Evolutionary conservation across 2,113 vertebrate genomes (phyloP), one percentile per base, ranked within the genome.

Genomic region (Tachuris rubrigastra): DNA sequence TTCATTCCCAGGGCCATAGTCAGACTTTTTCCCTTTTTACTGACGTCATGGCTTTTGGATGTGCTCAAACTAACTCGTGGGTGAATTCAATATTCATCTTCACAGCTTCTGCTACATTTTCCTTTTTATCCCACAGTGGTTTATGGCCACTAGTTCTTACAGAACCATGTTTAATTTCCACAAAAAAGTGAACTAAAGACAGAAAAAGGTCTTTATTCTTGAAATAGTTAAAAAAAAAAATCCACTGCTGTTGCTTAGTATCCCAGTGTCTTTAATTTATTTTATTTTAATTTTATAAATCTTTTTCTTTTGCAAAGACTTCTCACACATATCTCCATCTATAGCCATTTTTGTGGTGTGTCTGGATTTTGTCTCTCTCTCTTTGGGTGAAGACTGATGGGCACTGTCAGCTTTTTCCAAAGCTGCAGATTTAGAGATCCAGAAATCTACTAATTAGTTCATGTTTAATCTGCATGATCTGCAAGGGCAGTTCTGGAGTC

Each of bases 391-490:
- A 96, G 39, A 84, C 50, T 77, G 75, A 88, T 72, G 60, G 79
- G 62, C 59, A 96, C 31, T 86, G 79, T 67, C 79, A 81, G 82
- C 46, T 80, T 83, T 90, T 94, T 88, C 91, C 50, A 91, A 93
- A 91, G 75, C 71, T 71, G 50, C 69, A 39, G 71, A 69, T 72
- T 85, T 90, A 88, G 72, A 71, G 72, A 92, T 90, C 22, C 85
- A 96, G 72, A 95, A 96, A 93, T 93, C 90, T 74, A 86, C 85
- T 71, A 88, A 93, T 94, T 87, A 93, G 59, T 80, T 93, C 87
- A 33, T 84, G 76, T 83, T 92, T 93, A 94, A 94, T 96, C 92
- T 81, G 72, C 42, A 67, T 5, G 31, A 92, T 93, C 85, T 93
- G 75, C 82, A 90, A 81, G 42, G 69, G 46, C 72, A 67, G 39